Percentiles rank a stretch among this genome's conserved stretches.
Evolutionary conservation across 2,113 vertebrate genomes (phyloP).

Genomic region (Rhegmatorhina hoffmannsi): DNA sequence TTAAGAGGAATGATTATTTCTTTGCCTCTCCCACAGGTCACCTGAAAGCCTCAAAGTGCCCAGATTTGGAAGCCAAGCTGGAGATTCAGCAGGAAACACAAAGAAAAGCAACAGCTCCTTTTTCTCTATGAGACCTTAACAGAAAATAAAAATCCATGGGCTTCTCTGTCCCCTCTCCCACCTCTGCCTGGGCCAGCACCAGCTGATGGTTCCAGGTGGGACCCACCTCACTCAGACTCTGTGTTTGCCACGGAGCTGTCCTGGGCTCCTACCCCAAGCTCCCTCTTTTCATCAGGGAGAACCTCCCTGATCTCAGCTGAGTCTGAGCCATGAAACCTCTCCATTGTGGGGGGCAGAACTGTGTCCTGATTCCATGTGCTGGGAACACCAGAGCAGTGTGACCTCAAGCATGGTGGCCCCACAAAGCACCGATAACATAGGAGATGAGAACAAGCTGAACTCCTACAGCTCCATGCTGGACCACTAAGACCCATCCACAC

Average conservation of each 20-base stretch:
- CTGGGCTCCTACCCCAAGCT: neutral
- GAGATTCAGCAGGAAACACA: neutral
- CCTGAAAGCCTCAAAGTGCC: neutral
- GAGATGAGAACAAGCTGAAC: neutral
- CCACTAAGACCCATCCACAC: neutral
- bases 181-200: neutral
- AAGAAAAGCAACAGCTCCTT: neutral
- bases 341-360: neutral
- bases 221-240: neutral
- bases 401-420: accelerated
- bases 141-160: neutral
- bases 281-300: neutral
- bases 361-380: neutral
- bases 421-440: accelerated
- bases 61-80: neutral
- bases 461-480: neutral
- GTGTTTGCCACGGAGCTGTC: accelerated
- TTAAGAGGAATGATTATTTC: neutral
- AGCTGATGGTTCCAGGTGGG: neutral
- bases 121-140: neutral
- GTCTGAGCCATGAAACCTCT: neutral
- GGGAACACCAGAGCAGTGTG: neutral
- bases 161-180: accelerated
- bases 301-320: neutral
- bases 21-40: neutral